Evolutionary conservation across 2,888 invertebrate genomes (phyloP).

Genomic region (Stenolophus ochropezus): DNA sequence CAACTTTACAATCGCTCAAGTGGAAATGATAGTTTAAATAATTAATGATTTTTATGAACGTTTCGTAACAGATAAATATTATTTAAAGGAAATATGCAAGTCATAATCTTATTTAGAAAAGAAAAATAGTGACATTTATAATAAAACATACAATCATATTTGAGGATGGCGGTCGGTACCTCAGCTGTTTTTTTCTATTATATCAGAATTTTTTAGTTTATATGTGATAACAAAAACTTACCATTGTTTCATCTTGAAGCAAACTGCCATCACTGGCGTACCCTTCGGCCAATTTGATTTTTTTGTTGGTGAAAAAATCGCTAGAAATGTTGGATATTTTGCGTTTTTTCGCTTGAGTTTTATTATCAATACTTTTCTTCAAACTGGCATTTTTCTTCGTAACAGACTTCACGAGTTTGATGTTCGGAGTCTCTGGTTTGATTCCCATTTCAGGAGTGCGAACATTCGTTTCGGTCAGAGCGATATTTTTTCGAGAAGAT

Average conservation of each 20-base stretch:
- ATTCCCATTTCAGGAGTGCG: conserved; percentile 41
- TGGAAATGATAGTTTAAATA: no score
- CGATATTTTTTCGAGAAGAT: not conserved
- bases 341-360: conserved; percentile 25
- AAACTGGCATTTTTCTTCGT: conserved; percentile 42
- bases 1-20: no score
- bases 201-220: no score
- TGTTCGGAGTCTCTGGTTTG: conserved; percentile 1
- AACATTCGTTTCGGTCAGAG: not conserved
- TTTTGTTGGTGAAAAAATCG: not conserved
- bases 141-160: no score
- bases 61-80: no score
- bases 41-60: no score
- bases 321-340: conserved; percentile 26
- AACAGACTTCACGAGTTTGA: conserved; percentile 39
- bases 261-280: not conserved
- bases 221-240: not conserved
- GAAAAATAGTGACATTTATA: no score
- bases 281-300: not conserved
- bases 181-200: no score
- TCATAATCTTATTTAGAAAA: no score
- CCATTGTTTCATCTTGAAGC: conserved; percentile 3
- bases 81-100: no score
- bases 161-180: no score
- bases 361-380: conserved; percentile 33